Evolutionary conservation across 2,888 invertebrate species (phyloP).

Genomic region (Halocaridina rubra): DNA sequence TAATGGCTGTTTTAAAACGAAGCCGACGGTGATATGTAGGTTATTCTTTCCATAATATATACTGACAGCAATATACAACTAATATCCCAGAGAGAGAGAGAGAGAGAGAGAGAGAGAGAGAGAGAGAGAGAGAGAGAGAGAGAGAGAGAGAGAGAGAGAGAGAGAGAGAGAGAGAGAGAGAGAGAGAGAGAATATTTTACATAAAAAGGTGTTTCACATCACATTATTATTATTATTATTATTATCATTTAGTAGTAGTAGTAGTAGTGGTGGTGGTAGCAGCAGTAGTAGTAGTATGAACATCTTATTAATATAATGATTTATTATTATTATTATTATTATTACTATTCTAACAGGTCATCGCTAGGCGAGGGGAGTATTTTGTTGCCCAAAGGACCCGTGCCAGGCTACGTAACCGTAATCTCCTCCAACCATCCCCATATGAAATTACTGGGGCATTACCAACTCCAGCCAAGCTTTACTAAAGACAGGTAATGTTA

Average conservation of each 20-base stretch:
- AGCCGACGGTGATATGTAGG: no score
- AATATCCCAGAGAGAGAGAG: no score
- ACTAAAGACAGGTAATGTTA: not conserved
- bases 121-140: not conserved
- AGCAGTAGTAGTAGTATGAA: no score
- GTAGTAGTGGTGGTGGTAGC: no score
- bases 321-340: no score
- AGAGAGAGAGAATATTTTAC: not conserved
- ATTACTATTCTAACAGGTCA: not conserved
- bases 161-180: not conserved
- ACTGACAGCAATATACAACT: no score
- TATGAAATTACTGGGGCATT: not conserved
- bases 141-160: not conserved
- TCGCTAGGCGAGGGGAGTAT: not conserved
- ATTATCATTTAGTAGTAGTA: no score
- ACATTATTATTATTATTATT: no score
- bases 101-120: not conserved
- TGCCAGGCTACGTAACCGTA: constrained; percentile 38
- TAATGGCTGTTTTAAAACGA: no score
- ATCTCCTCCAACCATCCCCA: constrained; percentile 2
- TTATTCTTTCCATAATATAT: no score
- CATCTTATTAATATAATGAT: no score
- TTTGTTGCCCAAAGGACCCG: constrained; percentile 25
- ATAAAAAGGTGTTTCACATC: no score
- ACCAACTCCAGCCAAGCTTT: not conserved